These are phyloP conservation scores for Gorsachius magnificus DNA, from an alignment of 2,797 vertebrate genomes.

Conservation along the genomic window DNA sequence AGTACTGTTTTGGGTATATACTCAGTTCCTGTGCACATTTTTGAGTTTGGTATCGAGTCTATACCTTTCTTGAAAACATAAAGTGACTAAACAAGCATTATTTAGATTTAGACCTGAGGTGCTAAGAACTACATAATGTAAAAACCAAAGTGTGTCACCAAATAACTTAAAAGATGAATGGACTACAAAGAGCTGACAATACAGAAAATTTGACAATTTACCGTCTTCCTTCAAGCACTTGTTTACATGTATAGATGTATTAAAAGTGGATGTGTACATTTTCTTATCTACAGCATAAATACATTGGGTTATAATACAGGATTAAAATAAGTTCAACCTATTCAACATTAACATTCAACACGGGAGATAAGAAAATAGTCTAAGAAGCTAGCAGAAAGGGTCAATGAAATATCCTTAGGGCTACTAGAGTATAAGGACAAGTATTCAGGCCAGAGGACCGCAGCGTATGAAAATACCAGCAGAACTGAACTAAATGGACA, in stretches of 20 bases:
- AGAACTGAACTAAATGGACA: constrained; percentile 8
- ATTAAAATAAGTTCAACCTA: constrained; percentile 39
- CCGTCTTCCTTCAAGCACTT: background rate
- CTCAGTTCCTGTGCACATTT: background rate
- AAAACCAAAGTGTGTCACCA: background rate
- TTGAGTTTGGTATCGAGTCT: fast-evolving
- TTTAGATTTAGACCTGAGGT: background rate
- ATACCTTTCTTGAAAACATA: background rate
- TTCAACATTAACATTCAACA: background rate
- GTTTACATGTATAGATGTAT: background rate
- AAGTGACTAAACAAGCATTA: background rate
- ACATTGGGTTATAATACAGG: background rate
- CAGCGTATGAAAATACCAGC: background rate
- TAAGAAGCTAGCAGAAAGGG: constrained; percentile 19
- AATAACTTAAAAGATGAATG: background rate
- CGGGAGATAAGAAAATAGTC: constrained; percentile 33
- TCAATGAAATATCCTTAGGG: constrained; percentile 41
- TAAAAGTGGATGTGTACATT: background rate
- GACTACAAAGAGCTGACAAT: background rate
- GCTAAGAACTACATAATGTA: background rate
- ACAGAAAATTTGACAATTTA: background rate
- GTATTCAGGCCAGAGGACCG: constrained; percentile 5
- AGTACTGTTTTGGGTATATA: background rate
- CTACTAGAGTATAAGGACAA: constrained; percentile 17
- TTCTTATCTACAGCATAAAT: background rate